Base-by-base conservation (phyloP, 2,797 vertebrate genomes). In the Enteromius trimaculatus region DNA sequence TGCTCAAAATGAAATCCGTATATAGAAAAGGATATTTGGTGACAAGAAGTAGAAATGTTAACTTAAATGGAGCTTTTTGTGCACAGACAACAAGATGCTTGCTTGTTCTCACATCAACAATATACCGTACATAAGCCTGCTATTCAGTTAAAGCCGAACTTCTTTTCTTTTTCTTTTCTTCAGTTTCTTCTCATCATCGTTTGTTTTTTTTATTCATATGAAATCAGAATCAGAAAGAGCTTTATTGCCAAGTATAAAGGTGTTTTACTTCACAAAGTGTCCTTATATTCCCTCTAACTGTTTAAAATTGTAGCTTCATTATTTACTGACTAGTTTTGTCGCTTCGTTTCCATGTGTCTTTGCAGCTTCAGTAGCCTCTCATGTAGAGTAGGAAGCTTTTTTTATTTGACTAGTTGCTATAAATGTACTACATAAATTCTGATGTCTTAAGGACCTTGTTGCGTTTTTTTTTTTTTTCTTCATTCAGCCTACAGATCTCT, bases 401-500 rank as follows among this genome's bases (percentile, higher is more conserved):
- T 29, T 49, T n/a, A 4, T 49, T 23, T 31, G 31, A 8, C 19
- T 64, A 64, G 42, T 71, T 13, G 51, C n/a, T 10, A 1, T 69
- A 31, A 71, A 23, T 58, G 3, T 58, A 19, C 31, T 77, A 21
- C 1, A 13, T 31, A 47, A 75, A 68, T 79, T 23, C 58, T 39
- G 8, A 80, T 4, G 53, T 70, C 4, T 51, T 53, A 60, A 47
- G 44, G 26, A 68, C 29, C 14, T 51, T 4, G 29, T 23, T 6
- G 85, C 79, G 51, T 80, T 60, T 88, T 49, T 34, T 34, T 60
- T 49, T 17, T 87, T 89, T 60, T 92, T 91, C 17, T 86, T 81
- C 86, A 72, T 84, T 62, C 86, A 94, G 93, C 91, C 89, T 69
- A 85, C 92, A 90, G 94, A 94, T n/a, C 86, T 90, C 79, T 89